phyloP scores from a whole-genome alignment of 2,888 invertebrate genomes.

The Dasypolia templi region DNA sequence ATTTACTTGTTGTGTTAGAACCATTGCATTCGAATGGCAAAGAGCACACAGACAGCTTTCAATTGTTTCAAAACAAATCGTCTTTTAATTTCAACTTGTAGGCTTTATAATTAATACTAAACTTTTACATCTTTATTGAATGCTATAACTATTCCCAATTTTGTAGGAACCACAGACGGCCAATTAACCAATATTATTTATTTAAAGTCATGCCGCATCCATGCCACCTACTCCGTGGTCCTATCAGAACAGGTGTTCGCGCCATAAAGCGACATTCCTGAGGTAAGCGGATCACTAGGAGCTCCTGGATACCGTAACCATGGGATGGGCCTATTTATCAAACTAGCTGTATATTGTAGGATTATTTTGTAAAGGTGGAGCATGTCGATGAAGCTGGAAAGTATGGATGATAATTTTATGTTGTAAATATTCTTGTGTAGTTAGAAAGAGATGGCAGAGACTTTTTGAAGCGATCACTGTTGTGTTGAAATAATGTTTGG shows the following conservation, averaged over 20 bases:
- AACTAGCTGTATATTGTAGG: slow-evolving; percentile 40
- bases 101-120: neutral
- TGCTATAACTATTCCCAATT: neutral
- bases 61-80: neutral
- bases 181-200: neutral
- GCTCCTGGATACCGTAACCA: slow-evolving; percentile 54
- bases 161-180: neutral
- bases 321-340: slow-evolving; percentile 53
- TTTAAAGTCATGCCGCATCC: slow-evolving; percentile 30
- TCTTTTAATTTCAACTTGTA: neutral
- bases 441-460: neutral
- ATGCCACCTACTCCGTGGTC: slow-evolving; percentile 9
- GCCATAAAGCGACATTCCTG: slow-evolving; percentile 65
- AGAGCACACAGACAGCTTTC: neutral
- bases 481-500: too few species aligned
- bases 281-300: slow-evolving; percentile 50
- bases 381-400: neutral
- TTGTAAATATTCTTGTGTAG: neutral
- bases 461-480: too few species aligned
- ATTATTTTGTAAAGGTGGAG: neutral
- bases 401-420: neutral
- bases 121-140: too few species aligned
- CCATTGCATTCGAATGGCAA: neutral
- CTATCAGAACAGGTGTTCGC: slow-evolving; percentile 69
- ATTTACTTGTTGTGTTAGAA: neutral